Conservation (phyloP, 2,797 vertebrate genomes). For the Lepilemur septentrionalis region DNA sequence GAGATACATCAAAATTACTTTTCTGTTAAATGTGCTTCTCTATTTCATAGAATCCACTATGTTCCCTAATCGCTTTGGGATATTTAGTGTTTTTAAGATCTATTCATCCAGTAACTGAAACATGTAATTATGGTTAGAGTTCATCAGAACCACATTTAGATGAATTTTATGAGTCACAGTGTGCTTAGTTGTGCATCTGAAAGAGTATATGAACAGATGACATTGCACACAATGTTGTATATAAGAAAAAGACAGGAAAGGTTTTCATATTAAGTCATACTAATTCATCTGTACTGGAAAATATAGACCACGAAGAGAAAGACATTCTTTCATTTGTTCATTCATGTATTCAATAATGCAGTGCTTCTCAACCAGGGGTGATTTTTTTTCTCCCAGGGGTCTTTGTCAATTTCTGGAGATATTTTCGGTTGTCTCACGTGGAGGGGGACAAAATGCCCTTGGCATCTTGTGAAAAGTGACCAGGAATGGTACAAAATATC, state of each 20-base stretch:
- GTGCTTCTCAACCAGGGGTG: not conserved
- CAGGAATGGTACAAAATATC: not conserved
- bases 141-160: constrained; percentile 16
- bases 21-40: not conserved
- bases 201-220: not conserved
- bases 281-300: not conserved
- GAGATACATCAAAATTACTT: not conserved
- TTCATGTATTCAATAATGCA: not conserved
- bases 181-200: not conserved
- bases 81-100: not conserved
- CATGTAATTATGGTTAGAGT: not conserved
- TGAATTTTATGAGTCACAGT: not conserved
- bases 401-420: not conserved
- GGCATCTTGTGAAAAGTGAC: not conserved
- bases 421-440: not conserved
- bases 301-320: not conserved
- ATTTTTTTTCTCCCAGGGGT: not conserved
- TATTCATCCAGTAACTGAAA: not conserved
- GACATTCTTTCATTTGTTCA: not conserved
- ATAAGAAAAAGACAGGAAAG: not conserved
- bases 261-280: not conserved
- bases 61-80: not conserved
- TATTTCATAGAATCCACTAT: not conserved
- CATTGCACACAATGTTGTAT: not conserved
- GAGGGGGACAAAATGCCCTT: not conserved